Evolutionary conservation across 2,888 invertebrate genomes (phyloP).

Genomic region (Scaptomyza cyrtandrae): DNA sequence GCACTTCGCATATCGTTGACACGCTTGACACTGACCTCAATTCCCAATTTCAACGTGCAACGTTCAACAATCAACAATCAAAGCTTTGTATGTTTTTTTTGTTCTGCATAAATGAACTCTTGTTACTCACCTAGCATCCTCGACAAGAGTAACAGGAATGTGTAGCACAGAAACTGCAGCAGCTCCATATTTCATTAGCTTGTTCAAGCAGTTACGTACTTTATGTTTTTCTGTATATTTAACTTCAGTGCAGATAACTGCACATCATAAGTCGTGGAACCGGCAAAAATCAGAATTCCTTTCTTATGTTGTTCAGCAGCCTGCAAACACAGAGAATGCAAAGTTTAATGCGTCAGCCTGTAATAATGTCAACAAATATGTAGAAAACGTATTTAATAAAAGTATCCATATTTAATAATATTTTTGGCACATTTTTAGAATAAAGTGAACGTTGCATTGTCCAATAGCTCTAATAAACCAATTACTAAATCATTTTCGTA

Average conservation of each 20-base stretch:
- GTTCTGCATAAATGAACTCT: neutral
- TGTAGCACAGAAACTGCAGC: constrained; percentile 81
- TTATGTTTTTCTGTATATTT: neutral
- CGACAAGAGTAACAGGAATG: constrained; percentile 79
- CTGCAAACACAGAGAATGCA: constrained; percentile 7
- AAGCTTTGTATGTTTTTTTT: constrained; percentile 4
- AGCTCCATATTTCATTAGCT: constrained; percentile 82
- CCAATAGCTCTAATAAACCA: neutral
- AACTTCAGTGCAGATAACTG: constrained; percentile 4
- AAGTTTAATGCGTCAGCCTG: too few relatives aligned
- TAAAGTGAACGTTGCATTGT: too few relatives aligned
- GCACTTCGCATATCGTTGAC: constrained; percentile 71
- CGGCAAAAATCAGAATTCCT: neutral
- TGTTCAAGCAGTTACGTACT: constrained; percentile 5
- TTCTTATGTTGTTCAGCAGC: neutral
- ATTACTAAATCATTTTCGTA: neutral
- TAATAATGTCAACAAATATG: too few relatives aligned
- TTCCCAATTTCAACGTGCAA: constrained; percentile 9
- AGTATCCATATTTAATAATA: too few relatives aligned
- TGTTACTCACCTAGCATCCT: constrained; percentile 82
- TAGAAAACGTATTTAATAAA: too few relatives aligned
- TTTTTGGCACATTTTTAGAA: neutral
- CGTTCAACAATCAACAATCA: constrained; percentile 15
- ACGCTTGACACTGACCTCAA: constrained; percentile 59
- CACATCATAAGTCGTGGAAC: constrained; percentile 11